Evolutionary conservation across 2,113 vertebrate genomes (phyloP).

Genomic region (Platichthys flesus): DNA sequence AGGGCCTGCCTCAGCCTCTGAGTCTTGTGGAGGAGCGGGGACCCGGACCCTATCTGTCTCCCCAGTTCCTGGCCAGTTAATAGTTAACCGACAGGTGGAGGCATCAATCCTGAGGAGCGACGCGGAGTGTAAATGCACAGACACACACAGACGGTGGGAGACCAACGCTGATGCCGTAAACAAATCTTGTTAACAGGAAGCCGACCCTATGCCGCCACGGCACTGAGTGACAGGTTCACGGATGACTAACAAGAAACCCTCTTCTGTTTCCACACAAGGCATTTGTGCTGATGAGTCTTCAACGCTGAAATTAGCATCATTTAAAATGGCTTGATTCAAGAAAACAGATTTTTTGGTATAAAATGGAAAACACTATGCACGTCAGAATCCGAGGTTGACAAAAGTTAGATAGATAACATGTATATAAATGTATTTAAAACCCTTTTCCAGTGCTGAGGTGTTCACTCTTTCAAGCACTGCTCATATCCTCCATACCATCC

Average conservation of each 20-base stretch:
- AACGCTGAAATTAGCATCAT: conserved; percentile 25
- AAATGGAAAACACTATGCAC: too few relatives aligned
- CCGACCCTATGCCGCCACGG: conserved; percentile 67
- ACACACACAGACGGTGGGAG: conserved; percentile 73
- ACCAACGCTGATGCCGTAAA: conserved; percentile 78
- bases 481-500: conserved; percentile 11
- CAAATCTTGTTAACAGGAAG: conserved; percentile 81
- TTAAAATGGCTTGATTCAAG: not conserved
- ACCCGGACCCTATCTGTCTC: conserved; percentile 55
- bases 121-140: conserved; percentile 65
- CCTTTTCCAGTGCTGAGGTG: not conserved
- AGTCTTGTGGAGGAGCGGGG: conserved; percentile 49
- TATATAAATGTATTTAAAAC: not conserved
- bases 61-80: conserved; percentile 69
- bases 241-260: conserved; percentile 68
- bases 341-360: not conserved
- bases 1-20: conserved; percentile 63
- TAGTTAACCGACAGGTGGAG: conserved; percentile 67
- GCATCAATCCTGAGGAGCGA: conserved; percentile 74
- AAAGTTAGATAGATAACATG: not conserved
- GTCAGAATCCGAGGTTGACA: not conserved
- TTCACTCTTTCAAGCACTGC: not conserved
- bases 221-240: conserved; percentile 73
- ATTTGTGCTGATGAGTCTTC: conserved; percentile 44
- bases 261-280: conserved; percentile 31